Percentiles rank a stretch among this genome's conserved stretches.
Conservation (phyloP, 2,113 vertebrate genomes). For the Oostethus manadensis region DNA sequence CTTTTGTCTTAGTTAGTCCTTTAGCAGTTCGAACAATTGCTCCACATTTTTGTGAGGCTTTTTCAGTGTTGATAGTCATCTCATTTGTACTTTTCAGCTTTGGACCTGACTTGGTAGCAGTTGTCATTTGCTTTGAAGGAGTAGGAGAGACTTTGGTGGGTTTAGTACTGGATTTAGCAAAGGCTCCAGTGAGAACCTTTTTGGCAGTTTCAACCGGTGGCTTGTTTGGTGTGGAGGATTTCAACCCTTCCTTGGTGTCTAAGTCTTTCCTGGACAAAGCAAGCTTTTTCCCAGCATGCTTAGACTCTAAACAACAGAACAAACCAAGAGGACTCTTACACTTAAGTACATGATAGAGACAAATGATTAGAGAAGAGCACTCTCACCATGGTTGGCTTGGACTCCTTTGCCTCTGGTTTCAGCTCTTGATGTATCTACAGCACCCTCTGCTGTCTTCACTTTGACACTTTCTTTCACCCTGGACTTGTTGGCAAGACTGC, state of each 20-base stretch:
- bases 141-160: conserved; percentile 52
- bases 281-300: conserved; percentile 72
- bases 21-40: conserved; percentile 50
- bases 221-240: conserved; percentile 57
- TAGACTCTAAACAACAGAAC: conserved; percentile 65
- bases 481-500: conserved; percentile 75
- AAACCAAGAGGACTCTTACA: not conserved
- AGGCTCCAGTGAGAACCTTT: conserved; percentile 66
- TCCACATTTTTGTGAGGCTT: conserved; percentile 45
- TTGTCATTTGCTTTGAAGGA: conserved; percentile 41
- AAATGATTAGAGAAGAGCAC: not conserved
- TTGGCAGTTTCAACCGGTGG: conserved; percentile 64
- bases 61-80: conserved; percentile 25
- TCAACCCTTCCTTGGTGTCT: conserved; percentile 66
- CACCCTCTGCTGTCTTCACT: conserved; percentile 71
- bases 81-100: conserved; percentile 59
- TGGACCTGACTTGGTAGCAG: conserved; percentile 49
- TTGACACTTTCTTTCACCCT: conserved; percentile 69
- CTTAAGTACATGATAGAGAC: not conserved
- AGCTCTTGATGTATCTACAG: conserved; percentile 49
- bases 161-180: conserved; percentile 74
- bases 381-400: conserved; percentile 79
- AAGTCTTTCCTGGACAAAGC: conserved; percentile 80
- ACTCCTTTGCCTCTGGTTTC: conserved; percentile 75
- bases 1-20: conserved; percentile 49